Base-by-base conservation (phyloP, 2,113 vertebrate genomes). In the Phylloscopus trochilus region DNA sequence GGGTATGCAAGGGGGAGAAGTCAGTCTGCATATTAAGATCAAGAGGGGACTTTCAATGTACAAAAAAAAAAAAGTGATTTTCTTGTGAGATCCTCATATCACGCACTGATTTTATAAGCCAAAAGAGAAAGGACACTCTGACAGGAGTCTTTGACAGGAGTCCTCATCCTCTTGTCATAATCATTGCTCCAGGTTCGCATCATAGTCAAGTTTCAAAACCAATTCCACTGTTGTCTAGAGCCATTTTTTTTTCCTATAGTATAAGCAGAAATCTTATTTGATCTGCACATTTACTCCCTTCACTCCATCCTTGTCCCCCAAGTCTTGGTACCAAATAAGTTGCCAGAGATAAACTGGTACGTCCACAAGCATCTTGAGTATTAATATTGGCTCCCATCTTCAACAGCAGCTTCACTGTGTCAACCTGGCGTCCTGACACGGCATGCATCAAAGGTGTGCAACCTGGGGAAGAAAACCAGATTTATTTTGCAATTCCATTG, bases 331-430 rank as follows among this genome's bases (percentile, higher is more conserved):
- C 98, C 98, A 99, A 93, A 28, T 99, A 99, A 31, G 98, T 98
- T 62, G 98, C 99, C 83, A 99, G 96, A 89, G 98, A 99, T 70
- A 99, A 97, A 59, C 98, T 98, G 11, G 98, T 99, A 81, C 98
- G 98, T 87, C 98, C 99, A 47, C 97, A 98, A 28, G 98, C 97
- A 23, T 99, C 98, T 97, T 99, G 98, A 75, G 95, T 98, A 81
- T 99, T 99, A 92, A 99, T 98, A 82, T 98, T 99, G 81, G 99
- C 98, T 69, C 99, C 99, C 99, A 99, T 99, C 96, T 99, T 99
- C 95, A 99, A 88, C 76, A 99, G 95, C 89, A 99, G 97, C 89
- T 99, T 99, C 87, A 99, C 98, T 30, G 99, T 99, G 90, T 99
- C 98, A 80, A 98, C 98, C 93, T 99, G 98, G 59, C 98, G 98